A percentile compares a stretch with the other conserved stretches of the same genome.
Conservation (phyloP, 2,113 vertebrate species). For the Oncorhynchus kisutch region DNA sequence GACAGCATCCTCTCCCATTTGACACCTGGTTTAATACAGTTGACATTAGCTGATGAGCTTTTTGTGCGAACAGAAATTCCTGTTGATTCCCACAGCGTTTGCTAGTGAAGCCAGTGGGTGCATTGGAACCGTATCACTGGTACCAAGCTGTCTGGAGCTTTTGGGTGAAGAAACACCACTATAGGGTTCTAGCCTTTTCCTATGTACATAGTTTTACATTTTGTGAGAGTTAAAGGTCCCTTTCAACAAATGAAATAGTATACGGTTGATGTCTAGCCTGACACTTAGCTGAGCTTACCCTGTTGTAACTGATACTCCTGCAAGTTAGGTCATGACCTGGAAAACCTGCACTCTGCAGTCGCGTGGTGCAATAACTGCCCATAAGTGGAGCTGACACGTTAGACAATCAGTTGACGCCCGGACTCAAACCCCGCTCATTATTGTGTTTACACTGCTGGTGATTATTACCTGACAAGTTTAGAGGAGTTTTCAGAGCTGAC, state of each 20-base stretch:
- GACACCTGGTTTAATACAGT: too few relatives aligned
- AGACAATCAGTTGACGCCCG: constrained; percentile 29
- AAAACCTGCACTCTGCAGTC: constrained; percentile 25
- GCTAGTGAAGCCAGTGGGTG: too few relatives aligned
- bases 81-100: too few relatives aligned
- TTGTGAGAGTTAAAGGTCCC: constrained; percentile 2
- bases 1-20: too few relatives aligned
- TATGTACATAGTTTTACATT: background rate
- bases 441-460: constrained; percentile 53
- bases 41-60: too few relatives aligned
- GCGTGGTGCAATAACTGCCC: constrained; percentile 20
- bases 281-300: constrained; percentile 34
- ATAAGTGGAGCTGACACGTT: constrained; percentile 54
- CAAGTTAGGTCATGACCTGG: constrained; percentile 56
- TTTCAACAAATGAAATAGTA: constrained; percentile 31
- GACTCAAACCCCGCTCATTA: constrained; percentile 34
- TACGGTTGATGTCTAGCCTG: constrained; percentile 25
- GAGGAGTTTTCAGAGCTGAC: constrained; percentile 24
- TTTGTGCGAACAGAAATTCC: too few relatives aligned
- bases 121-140: too few relatives aligned
- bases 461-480: constrained; percentile 36
- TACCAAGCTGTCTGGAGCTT: too few relatives aligned
- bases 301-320: constrained; percentile 53
- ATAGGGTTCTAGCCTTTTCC: background rate
- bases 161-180: background rate